A percentile compares a stretch with the other conserved stretches of the same genome.
Evolutionary conservation across 2,888 invertebrate species (phyloP).

Genomic region (Galeopsomyia nigrocyanea): DNA sequence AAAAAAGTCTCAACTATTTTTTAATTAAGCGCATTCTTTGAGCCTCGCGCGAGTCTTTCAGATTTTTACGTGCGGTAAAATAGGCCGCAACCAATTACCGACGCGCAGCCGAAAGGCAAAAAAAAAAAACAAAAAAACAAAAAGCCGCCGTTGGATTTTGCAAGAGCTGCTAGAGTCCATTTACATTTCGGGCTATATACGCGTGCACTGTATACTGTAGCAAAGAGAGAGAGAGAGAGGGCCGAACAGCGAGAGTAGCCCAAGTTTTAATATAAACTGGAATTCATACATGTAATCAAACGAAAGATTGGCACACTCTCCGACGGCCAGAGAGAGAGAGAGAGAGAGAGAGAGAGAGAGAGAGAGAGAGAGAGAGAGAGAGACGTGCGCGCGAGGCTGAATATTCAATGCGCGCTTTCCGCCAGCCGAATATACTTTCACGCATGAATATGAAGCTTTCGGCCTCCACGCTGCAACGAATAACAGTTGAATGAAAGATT

Average conservation of each 20-base stretch:
- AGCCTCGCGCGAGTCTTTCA: neutral
- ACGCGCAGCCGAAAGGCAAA: too few species aligned
- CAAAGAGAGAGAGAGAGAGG: neutral
- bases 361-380: too few species aligned
- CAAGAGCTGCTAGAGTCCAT: neutral
- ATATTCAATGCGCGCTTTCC: conserved; percentile 25
- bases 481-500: too few species aligned
- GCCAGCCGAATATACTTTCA: conserved; percentile 11
- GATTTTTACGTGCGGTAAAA: too few species aligned
- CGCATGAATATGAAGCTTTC: conserved; percentile 26
- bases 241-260: too few species aligned
- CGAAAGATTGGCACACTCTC: conserved; percentile 22
- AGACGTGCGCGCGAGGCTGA: conserved; percentile 16
- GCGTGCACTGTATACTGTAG: neutral
- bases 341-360: too few species aligned
- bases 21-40: conserved; percentile 38
- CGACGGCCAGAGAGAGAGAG: too few species aligned
- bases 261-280: conserved; percentile 26
- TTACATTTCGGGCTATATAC: conserved; percentile 3
- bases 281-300: conserved; percentile 29
- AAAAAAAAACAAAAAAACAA: too few species aligned
- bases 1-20: conserved; percentile 31
- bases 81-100: too few species aligned
- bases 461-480: neutral
- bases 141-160: too few species aligned